Percentiles rank a stretch among this genome's conserved stretches.
These are phyloP conservation scores for Bellardia pandia DNA, from an alignment of 2,888 invertebrate species.

Conservation along the genomic window DNA sequence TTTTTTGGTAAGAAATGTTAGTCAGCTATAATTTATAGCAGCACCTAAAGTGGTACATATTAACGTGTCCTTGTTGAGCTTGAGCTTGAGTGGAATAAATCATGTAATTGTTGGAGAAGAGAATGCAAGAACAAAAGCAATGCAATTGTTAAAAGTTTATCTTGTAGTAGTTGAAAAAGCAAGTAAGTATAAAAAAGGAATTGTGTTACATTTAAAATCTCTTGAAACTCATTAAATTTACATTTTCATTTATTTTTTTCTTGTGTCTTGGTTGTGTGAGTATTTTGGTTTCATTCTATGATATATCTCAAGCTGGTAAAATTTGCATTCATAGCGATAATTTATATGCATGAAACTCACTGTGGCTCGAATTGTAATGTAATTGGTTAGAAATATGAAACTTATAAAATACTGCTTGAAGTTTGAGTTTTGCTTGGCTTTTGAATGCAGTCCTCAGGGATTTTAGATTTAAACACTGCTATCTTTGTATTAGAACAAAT, in stretches of 20 bases:
- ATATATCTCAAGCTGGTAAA: neutral
- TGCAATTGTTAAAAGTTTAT: constrained; percentile 28
- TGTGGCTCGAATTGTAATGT: too few species aligned
- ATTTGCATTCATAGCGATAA: neutral
- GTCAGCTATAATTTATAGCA: constrained; percentile 21
- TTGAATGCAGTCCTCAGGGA: too few species aligned
- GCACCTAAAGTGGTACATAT: neutral
- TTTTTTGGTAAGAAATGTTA: neutral
- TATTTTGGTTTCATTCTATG: neutral
- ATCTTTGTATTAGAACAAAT: too few species aligned
- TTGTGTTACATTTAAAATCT: constrained; percentile 59
- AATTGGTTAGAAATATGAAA: too few species aligned
- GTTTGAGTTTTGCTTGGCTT: too few species aligned
- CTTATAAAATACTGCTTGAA: too few species aligned
- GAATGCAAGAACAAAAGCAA: neutral
- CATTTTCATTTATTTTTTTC: constrained; percentile 46
- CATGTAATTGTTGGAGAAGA: neutral
- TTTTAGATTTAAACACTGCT: too few species aligned
- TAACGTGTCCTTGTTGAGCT: constrained; percentile 5
- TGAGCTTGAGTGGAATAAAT: neutral
- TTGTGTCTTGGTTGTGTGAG: neutral
- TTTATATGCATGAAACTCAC: too few species aligned
- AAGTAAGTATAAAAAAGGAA: neutral
- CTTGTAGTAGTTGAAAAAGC: neutral
- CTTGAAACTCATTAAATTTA: constrained; percentile 71